Evolutionary conservation across 1,140 invertebrate genomes (phyloP), one percentile per base, ranked within the genome.

Genomic region (Augochlora pura): DNA sequence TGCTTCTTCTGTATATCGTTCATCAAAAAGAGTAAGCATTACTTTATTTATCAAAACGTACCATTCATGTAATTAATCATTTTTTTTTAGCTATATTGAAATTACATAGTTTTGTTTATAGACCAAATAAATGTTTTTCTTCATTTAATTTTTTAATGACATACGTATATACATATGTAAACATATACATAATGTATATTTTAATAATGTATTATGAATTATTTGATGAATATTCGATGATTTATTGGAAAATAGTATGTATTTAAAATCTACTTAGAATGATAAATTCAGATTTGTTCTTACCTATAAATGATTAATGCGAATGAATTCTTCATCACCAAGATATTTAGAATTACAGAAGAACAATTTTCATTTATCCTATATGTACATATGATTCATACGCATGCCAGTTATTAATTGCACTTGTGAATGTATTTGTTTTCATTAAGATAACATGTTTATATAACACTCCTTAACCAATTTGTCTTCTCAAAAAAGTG

Each of bases 11-110:
- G 87, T 92, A 77, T 93, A 90, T 89, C 90, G 90, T 82, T 87
- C 89, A 72, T 88, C 91, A 10, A 90, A 89, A 82, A 87, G 90
- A 87, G 92, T 93, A 87, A 91, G 92, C 86, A 60, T 18, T n/a
- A 52, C 52, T 76, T 46, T n/a, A 62, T 7, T 8, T 38, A 49
- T 21, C 21, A 25, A 39, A 12, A 62, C 21, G 7, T 14, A 18
- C n/a, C 14, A 32, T 4, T n/a, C 23, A 5, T 9, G 2, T 18
- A n/a, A 42, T 25, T 25, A 60, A 4, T 52, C 23, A 49, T 42
- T 46, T 49, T 64, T 3, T n/a, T 42, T 39, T 38, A 16, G 9
- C 32, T 38, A 25, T 25, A 42, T 1, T 65, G 27, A 25, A 25
- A 38, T 66, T 18, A 60, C 9, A 42, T 39, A n/a, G n/a, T n/a